Evolutionary conservation across 2,797 vertebrate genomes (phyloP).

Genomic region (Labeo calbasu): DNA sequence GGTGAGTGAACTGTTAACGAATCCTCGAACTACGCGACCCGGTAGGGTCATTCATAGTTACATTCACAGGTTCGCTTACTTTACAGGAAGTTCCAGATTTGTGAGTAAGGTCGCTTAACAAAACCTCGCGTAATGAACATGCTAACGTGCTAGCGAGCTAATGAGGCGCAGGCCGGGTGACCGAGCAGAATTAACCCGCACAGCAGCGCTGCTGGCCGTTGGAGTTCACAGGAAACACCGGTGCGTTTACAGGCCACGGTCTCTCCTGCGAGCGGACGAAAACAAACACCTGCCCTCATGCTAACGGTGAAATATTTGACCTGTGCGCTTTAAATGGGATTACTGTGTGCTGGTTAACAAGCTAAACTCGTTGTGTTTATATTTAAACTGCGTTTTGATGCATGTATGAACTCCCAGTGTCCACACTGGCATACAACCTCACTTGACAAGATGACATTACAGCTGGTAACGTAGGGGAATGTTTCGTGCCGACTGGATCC

Average conservation of each 20-base stretch:
- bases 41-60: no score
- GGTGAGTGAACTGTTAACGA: slow-evolving; percentile 62
- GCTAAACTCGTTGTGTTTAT: neutral
- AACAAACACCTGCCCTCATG: neutral
- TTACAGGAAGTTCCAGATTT: neutral
- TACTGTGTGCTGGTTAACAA: neutral
- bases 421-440: neutral
- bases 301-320: neutral
- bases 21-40: neutral
- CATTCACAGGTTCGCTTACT: neutral
- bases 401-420: neutral
- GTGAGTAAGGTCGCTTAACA: neutral
- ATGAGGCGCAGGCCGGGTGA: neutral
- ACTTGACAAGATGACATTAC: neutral
- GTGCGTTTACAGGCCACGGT: slow-evolving; percentile 35
- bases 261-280: neutral
- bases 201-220: neutral
- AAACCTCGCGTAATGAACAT: neutral
- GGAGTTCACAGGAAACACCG: slow-evolving; percentile 9
- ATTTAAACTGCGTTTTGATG: neutral
- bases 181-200: neutral
- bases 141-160: slow-evolving; percentile 10
- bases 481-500: neutral
- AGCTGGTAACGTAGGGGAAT: neutral
- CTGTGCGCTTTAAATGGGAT: neutral